A percentile compares a stretch with the other conserved stretches of the same genome.
These are phyloP conservation scores for Theretra japonica DNA, from an alignment of 2,888 invertebrate species.

Conservation along the genomic window DNA sequence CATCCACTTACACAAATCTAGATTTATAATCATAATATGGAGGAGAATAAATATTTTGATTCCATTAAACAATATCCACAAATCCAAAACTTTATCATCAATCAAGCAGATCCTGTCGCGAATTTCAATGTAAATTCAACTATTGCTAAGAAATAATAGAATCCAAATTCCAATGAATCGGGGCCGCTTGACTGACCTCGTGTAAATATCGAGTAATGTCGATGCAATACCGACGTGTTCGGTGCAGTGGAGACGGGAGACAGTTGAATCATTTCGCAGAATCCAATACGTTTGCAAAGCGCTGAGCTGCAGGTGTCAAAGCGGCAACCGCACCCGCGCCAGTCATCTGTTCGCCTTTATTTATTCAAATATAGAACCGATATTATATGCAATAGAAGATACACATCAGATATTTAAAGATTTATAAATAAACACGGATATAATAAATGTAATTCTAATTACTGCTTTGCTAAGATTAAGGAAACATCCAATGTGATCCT, in stretches of 20 bases:
- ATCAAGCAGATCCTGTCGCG: too few species aligned
- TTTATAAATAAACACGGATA: too few species aligned
- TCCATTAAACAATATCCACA: too few species aligned
- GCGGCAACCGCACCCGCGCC: background rate
- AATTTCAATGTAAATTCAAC: background rate
- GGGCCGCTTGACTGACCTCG: background rate
- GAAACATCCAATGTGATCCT: too few species aligned
- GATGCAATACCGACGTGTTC: background rate
- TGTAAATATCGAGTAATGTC: slow-evolving; percentile 1
- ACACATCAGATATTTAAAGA: too few species aligned
- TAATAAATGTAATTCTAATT: too few species aligned
- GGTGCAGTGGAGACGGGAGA: background rate
- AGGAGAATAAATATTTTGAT: too few species aligned
- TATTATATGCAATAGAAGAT: too few species aligned
- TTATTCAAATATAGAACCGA: background rate
- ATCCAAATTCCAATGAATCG: background rate
- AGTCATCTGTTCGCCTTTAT: background rate
- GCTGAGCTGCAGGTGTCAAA: slow-evolving; percentile 8
- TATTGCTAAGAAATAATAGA: background rate
- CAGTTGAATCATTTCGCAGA: slow-evolving; percentile 3
- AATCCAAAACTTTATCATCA: too few species aligned
- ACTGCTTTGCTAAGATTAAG: too few species aligned
- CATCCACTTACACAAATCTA: too few species aligned
- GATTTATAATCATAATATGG: too few species aligned
- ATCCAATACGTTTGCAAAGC: slow-evolving; percentile 6